phyloP scores from a whole-genome alignment of 2,797 vertebrate species.

The Poecilia gillii region DNA sequence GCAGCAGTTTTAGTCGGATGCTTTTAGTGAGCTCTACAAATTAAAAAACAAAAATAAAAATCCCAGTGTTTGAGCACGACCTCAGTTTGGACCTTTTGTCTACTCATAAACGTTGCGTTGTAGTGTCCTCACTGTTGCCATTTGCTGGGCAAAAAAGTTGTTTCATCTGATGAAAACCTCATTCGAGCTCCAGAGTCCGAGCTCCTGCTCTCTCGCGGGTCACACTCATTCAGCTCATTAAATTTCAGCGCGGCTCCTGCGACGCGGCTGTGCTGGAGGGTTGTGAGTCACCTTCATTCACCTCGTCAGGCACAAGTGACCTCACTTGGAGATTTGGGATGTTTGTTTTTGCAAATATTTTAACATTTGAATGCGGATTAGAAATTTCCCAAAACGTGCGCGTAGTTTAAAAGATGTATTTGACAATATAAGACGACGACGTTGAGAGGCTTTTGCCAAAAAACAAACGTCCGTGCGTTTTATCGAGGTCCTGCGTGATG shows the following conservation, averaged over 20 bases:
- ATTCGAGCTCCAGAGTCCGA: slow-evolving; percentile 31
- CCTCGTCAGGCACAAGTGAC: slow-evolving; percentile 27
- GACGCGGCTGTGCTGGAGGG: slow-evolving; percentile 17
- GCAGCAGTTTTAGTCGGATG: slow-evolving; percentile 19
- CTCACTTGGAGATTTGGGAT: slow-evolving; percentile 28
- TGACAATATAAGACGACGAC: background rate
- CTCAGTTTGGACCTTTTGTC: slow-evolving; percentile 30
- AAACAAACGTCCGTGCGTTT: background rate
- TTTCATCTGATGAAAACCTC: slow-evolving; percentile 34
- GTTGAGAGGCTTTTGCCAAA: background rate
- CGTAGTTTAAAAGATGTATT: background rate
- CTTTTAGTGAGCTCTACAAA: slow-evolving; percentile 34
- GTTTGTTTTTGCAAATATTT: slow-evolving; percentile 20
- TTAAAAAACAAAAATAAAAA: slow-evolving; percentile 17
- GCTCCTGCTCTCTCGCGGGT: slow-evolving; percentile 27
- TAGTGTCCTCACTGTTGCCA: slow-evolving; percentile 29
- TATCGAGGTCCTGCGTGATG: background rate
- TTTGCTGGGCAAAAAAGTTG: slow-evolving; percentile 20
- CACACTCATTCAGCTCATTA: slow-evolving; percentile 44
- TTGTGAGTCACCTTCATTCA: slow-evolving; percentile 41
- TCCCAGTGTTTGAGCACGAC: slow-evolving; percentile 27
- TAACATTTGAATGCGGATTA: slow-evolving; percentile 18
- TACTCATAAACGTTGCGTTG: slow-evolving; percentile 44
- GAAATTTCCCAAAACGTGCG: background rate
- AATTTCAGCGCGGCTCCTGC: slow-evolving; percentile 19